Base-by-base conservation (phyloP, 2,797 vertebrate species). In the Channallabes apus region DNA sequence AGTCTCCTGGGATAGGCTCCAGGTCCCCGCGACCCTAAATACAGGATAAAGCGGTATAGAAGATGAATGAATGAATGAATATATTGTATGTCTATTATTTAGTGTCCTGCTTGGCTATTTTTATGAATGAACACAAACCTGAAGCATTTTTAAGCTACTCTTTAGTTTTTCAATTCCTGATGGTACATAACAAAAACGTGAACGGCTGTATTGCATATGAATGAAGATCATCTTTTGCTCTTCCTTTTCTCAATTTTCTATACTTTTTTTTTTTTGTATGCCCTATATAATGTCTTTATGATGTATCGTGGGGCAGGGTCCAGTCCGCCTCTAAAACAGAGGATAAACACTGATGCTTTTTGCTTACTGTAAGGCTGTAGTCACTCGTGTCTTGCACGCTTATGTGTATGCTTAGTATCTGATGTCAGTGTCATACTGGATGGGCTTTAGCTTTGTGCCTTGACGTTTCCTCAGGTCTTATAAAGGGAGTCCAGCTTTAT, bases 31-130 rank as follows among this genome's bases (percentile, higher is more conserved):
- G n/a, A n/a, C n/a, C n/a, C n/a, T n/a, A n/a, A n/a, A n/a, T n/a
- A n/a, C n/a, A n/a, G n/a, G n/a, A n/a, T n/a, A n/a, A n/a, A n/a
- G n/a, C n/a, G n/a, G n/a, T n/a, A n/a, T n/a, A n/a, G n/a, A n/a
- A n/a, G n/a, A n/a, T n/a, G n/a, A n/a, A n/a, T n/a, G n/a, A n/a
- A n/a, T n/a, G n/a, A n/a, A n/a, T n/a, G n/a, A 93, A 92, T 91
- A 82, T 87, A 80, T 84, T 86, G 62, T 87, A 88, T 91, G 82
- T 85, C 62, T 79, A 27, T 62, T 90, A 67, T 90, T 90, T 86
- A 18, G 18, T 64, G 56, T 71, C 89, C 61, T 86, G 86, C 78
- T 91, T 89, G 88, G 84, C 64, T 58, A 61, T 88, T 86, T 87
- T 80, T 84, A 84, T 71, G 79, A 82, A 82, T 64, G 20, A 84